Base-by-base conservation (phyloP, 2,888 invertebrate species). In the Zootermopsis nevadensis region DNA sequence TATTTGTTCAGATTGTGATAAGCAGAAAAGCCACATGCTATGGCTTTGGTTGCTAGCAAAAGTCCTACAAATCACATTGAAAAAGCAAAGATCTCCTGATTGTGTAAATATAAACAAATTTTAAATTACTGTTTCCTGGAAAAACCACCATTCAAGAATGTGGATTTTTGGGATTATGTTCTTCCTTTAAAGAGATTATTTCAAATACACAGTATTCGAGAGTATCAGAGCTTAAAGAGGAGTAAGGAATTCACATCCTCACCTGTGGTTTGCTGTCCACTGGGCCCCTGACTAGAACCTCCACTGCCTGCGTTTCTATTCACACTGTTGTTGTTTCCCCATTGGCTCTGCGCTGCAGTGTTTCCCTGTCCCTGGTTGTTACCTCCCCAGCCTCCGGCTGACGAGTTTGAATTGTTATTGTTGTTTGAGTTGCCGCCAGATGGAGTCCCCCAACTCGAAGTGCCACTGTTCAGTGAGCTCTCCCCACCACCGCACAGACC, bases 401-500 rank as follows among this genome's bases (percentile, higher is more conserved):
- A 72, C 33, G 80, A 74, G 66, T 42, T 66, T 27, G 84, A 72
- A 33, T 79, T 81, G 79, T 84, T 84, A 83, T 86, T 85, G 81
- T 84, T 81, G 85, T 82, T 84, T 86, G 89, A 87, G 82, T 89
- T 87, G 85, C 90, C 89, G 86, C 91, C 91, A 82, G 94, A 95
- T 77, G 95, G 94, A 85, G 94, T 93, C 86, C 95, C 95, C 95
- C 96, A 96, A 86, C 94, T 95, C 84, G 94, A 93, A 84, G 95
- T 93, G 81, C 90, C 90, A 86, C 91, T 93, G 89, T 94, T 95
- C 87, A 96, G 92, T 74, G 95, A 95, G 90, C 94, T 95, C 89
- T 96, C 96, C 83, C 95, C 96, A 80, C 96, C 96, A 82, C 96
- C 96, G 85, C 93, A 91, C 85, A 96, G 91, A 86, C 94, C 92